Percentiles rank a stretch among this genome's conserved stretches.
These are phyloP conservation scores for Anoura caudifer DNA, from an alignment of 2,113 vertebrate genomes.

Conservation along the genomic window DNA sequence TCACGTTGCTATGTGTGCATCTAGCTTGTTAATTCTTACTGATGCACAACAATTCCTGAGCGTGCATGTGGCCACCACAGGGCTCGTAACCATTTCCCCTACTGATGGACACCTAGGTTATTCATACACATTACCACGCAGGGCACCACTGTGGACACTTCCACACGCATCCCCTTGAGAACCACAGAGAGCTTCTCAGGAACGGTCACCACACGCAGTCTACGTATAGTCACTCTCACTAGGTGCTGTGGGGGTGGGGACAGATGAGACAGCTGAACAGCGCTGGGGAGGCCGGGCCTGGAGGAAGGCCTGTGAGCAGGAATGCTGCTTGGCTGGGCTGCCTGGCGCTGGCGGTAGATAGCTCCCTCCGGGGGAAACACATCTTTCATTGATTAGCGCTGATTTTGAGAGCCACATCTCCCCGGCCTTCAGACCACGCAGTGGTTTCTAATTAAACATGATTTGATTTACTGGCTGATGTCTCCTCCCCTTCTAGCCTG, in stretches of 20 bases:
- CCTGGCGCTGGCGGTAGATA: background rate
- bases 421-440: background rate
- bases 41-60: background rate
- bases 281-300: no score
- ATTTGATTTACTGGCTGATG: background rate
- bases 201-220: no score
- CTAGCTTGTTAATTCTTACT: background rate
- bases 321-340: background rate
- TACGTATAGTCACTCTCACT: rapidly evolving
- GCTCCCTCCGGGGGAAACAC: background rate
- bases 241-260: background rate
- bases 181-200: background rate
- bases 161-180: background rate
- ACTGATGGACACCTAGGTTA: background rate
- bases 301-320: background rate
- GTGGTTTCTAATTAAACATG: background rate
- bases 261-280: background rate
- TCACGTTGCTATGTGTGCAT: background rate
- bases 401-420: background rate
- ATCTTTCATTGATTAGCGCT: background rate
- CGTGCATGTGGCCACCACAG: rapidly evolving
- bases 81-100: background rate
- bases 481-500: background rate
- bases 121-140: rapidly evolving
- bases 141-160: rapidly evolving